phyloP scores from a whole-genome alignment of 2,113 vertebrate species.

The Raja brachyura region DNA sequence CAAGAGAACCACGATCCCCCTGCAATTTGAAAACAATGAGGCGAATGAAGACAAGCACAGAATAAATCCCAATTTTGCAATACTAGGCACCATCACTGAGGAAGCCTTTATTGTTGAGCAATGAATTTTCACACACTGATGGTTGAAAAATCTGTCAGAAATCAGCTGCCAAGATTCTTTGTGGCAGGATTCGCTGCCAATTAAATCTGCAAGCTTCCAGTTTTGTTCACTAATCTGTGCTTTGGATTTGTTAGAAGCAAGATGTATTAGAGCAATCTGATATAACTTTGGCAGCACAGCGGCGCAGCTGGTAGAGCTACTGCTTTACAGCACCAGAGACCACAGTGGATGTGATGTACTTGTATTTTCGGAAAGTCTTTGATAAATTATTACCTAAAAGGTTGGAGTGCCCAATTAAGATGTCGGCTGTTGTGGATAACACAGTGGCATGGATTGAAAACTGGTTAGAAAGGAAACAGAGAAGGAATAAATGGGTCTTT shows the following conservation, averaged over 20 bases:
- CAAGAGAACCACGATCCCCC: slow-evolving; percentile 55
- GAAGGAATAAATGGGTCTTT: too few relatives aligned
- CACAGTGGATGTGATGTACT: too few relatives aligned
- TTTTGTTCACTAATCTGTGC: not conserved
- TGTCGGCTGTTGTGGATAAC: too few relatives aligned
- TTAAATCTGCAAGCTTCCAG: not conserved
- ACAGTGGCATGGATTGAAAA: too few relatives aligned
- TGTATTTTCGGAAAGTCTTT: too few relatives aligned
- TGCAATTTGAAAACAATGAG: slow-evolving; percentile 42
- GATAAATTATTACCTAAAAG: too few relatives aligned
- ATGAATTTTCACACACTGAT: not conserved
- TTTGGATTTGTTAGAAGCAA: not conserved
- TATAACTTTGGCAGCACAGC: too few relatives aligned
- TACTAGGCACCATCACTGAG: not conserved
- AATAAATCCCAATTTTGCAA: not conserved
- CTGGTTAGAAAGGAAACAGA: too few relatives aligned
- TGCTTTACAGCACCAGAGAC: too few relatives aligned
- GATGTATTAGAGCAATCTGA: too few relatives aligned
- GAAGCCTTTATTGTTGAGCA: not conserved
- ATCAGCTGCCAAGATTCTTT: not conserved
- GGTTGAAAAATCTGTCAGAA: not conserved
- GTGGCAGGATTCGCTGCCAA: not conserved
- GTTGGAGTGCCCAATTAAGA: too few relatives aligned
- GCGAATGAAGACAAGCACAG: not conserved
- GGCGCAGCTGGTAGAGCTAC: too few relatives aligned